Evolutionary conservation across 2,797 vertebrate genomes (phyloP), one percentile per base, ranked within the genome.

Genomic region (Poeciliopsis presidionis): DNA sequence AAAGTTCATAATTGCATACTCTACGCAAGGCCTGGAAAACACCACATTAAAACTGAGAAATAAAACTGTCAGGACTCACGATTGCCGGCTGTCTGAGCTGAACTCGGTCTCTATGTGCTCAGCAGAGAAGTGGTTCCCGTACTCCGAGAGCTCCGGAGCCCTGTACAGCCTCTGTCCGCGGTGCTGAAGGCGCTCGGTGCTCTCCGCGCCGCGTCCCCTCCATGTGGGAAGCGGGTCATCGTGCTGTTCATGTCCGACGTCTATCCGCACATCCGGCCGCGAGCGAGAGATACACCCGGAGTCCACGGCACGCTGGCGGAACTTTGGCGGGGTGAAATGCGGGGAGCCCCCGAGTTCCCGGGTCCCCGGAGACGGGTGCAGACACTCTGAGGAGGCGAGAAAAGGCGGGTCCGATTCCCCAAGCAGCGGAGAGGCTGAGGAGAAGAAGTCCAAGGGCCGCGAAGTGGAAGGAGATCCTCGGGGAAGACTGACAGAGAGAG

Each of bases 141-240:
- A 79, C 53, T 92, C 91, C 59, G 78, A 36, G 20, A 80, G 75
- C 82, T 87, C 89, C 46, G 87, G 80, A 59, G 77, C 74, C 78
- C 84, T 63, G 18, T 69, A 81, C 72, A 79, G 79, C 51, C 91
- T 78, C 91, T 93, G 90, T 94, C 94, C 94, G 28, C 80, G 94
- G 94, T 95, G 90, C 93, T 94, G 93, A 89, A 93, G 30, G 74
- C 86, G 85, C 84, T 92, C 90, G 0, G 90, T 55, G 69, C n/a
- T 85, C 46, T 81, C 88, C 20, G 87, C 81, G 12, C 90, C 84
- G 77, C 92, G 87, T 87, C 92, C 90, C 53, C 90, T 91, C 90
- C 92, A 91, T 82, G 87, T 90, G 73, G 91, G 90, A 25, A 86
- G 80, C 77, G 84, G 82, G 18, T 87, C 93, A 92, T 94, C 85